Evolutionary conservation across 2,113 vertebrate species (phyloP).

Genomic region (Malurus elegans): DNA sequence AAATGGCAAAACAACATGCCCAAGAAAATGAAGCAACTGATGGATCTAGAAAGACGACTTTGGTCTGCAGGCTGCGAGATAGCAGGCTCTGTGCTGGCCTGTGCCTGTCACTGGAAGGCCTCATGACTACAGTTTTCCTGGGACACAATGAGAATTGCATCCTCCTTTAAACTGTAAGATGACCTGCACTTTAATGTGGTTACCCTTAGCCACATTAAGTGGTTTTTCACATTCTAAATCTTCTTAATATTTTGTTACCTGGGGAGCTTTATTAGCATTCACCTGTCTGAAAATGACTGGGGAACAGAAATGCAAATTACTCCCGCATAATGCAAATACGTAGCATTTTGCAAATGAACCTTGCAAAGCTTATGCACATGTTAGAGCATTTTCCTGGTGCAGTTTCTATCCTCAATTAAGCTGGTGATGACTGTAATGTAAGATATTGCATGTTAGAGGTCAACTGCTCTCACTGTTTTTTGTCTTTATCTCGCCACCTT

Average conservation of each 20-base stretch:
- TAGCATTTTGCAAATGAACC: conserved; percentile 32
- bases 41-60: background rate
- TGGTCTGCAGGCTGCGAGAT: background rate
- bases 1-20: background rate
- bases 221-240: background rate
- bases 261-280: background rate
- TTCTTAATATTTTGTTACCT: background rate
- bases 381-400: background rate
- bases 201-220: background rate
- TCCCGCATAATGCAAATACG: background rate
- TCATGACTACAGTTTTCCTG: background rate
- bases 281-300: background rate
- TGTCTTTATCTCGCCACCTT: background rate
- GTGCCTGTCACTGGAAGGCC: background rate
- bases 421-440: background rate
- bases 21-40: background rate
- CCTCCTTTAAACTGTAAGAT: background rate
- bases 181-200: background rate
- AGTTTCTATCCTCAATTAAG: background rate
- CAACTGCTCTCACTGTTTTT: background rate
- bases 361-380: background rate
- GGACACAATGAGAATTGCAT: background rate
- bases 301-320: conserved; percentile 1
- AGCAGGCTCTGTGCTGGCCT: background rate
- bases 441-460: conserved; percentile 5